Conservation (phyloP, 2,888 invertebrate species). For the Andrena dorsata region DNA sequence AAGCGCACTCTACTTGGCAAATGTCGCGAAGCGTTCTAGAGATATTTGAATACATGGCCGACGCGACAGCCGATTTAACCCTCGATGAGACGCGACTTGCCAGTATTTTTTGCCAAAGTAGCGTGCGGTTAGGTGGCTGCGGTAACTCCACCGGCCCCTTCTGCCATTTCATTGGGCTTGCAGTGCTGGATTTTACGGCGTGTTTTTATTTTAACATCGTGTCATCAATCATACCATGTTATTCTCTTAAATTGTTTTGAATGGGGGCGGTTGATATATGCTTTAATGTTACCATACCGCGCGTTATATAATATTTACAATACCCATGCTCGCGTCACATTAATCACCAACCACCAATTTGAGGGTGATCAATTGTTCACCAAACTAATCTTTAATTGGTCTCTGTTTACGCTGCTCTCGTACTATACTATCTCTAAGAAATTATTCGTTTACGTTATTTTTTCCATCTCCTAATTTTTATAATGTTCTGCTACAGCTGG, state of each 20-base stretch:
- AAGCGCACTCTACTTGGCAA: conserved; percentile 40
- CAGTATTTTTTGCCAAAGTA: conserved; percentile 53
- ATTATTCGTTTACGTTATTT: no score
- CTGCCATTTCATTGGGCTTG: background rate
- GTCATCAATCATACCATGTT: background rate
- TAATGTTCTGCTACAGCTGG: no score
- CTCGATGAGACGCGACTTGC: conserved; percentile 46
- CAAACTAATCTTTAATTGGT: no score
- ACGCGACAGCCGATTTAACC: conserved; percentile 48
- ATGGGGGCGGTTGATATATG: background rate
- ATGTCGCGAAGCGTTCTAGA: background rate
- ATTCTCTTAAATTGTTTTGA: background rate
- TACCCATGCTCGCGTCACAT: no score
- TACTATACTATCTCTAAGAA: no score
- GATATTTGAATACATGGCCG: conserved; percentile 36
- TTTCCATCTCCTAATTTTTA: no score
- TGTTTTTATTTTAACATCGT: conserved; percentile 20
- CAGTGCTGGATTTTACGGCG: conserved; percentile 13
- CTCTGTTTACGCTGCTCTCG: no score
- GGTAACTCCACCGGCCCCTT: background rate
- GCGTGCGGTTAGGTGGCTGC: conserved; percentile 27
- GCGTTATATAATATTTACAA: no score
- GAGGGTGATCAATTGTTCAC: no score
- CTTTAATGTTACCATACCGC: background rate
- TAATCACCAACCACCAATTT: no score